Conservation (phyloP, 2,797 vertebrate species). For the Cyprinodon diabolis region DNA sequence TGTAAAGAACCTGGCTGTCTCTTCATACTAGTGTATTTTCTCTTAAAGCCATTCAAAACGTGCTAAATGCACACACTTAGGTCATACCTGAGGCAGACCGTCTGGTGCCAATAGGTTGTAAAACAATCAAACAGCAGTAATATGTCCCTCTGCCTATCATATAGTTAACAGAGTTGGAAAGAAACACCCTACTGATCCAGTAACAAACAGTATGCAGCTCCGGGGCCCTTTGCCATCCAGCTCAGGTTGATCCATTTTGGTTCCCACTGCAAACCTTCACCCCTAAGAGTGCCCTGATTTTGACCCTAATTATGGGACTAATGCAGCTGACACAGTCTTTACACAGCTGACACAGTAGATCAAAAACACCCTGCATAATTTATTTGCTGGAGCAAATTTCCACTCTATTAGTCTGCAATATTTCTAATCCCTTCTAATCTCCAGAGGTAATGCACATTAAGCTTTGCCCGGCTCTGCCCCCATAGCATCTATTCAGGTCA, state of each 20-base stretch:
- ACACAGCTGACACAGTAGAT: slow-evolving; percentile 2
- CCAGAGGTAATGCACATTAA: slow-evolving; percentile 35
- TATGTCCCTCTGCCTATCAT: slow-evolving; percentile 63
- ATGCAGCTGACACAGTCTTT: not conserved
- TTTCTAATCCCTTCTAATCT: slow-evolving; percentile 36
- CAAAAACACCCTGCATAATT: slow-evolving; percentile 31
- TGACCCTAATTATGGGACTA: slow-evolving; percentile 30
- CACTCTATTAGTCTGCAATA: not conserved
- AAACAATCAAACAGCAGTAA: slow-evolving; percentile 73
- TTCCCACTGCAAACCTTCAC: slow-evolving; percentile 47
- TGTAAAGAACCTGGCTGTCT: slow-evolving; percentile 31
- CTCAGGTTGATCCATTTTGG: slow-evolving; percentile 36
- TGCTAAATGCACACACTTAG: slow-evolving; percentile 59
- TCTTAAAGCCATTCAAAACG: slow-evolving; percentile 44
- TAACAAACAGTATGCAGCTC: slow-evolving; percentile 47
- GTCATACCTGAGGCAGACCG: slow-evolving; percentile 76
- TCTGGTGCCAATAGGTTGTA: slow-evolving; percentile 79
- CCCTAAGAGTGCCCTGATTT: slow-evolving; percentile 32
- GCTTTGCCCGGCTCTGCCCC: slow-evolving; percentile 38
- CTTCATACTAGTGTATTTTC: slow-evolving; percentile 27
- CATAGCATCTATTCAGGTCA: slow-evolving; percentile 69
- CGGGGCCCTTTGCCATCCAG: slow-evolving; percentile 17
- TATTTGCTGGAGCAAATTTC: slow-evolving; percentile 12
- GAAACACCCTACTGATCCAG: slow-evolving; percentile 40
- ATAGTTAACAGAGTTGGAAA: slow-evolving; percentile 58